Percentiles rank a stretch among this genome's conserved stretches.
phyloP scores from a whole-genome alignment of 1,140 invertebrate genomes.

The Phymorhynchus buccinoides region DNA sequence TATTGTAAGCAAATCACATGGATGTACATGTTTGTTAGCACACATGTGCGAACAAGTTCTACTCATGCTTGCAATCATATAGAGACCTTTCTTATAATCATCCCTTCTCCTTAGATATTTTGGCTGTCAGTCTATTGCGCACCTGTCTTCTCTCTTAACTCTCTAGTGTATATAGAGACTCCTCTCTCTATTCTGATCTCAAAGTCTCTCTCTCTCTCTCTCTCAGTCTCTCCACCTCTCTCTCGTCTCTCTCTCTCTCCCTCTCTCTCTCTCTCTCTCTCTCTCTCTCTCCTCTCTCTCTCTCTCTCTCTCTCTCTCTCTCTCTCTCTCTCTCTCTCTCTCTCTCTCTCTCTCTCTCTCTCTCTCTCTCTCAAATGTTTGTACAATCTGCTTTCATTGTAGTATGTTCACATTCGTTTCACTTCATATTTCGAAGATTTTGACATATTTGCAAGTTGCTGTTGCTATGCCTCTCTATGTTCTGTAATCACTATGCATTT shows the following conservation, averaged over 20 bases:
- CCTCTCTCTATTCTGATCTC: slow-evolving; percentile 10
- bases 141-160: not conserved
- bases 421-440: no score
- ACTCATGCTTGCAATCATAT: not conserved
- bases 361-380: not conserved
- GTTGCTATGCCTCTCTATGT: no score
- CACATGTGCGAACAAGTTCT: not conserved
- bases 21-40: not conserved
- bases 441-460: no score
- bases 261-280: not conserved
- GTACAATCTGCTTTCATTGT: no score
- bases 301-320: slow-evolving; percentile 6
- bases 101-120: no score
- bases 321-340: not conserved
- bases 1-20: not conserved
- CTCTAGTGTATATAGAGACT: not conserved
- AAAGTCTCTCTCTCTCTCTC: slow-evolving; percentile 21
- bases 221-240: slow-evolving; percentile 19
- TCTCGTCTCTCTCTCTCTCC: slow-evolving; percentile 38
- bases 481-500: no score
- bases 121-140: no score
- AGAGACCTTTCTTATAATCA: no score
- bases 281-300: slow-evolving; percentile 6
- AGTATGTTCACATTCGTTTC: no score
- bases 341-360: not conserved